Conservation (phyloP, 92 coral and sea anemone genomes). For the Siderastrea radians region DNA sequence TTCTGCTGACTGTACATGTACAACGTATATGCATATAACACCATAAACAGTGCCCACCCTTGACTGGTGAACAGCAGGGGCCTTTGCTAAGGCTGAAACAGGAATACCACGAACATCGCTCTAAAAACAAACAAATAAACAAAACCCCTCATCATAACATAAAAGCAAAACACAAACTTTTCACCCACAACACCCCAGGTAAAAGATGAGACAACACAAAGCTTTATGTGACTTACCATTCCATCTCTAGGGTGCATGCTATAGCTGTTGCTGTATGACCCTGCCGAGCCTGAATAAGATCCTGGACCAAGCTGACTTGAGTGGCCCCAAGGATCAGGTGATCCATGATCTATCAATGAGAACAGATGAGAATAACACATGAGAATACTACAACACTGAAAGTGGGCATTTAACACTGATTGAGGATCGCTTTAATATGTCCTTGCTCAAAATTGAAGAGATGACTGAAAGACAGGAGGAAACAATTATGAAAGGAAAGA, state of each 20-base stretch:
- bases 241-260: constrained; percentile 92
- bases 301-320: constrained; percentile 87
- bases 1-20: constrained; percentile 21
- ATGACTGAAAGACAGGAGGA: no score
- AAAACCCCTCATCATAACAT: constrained; percentile 60
- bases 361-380: background rate
- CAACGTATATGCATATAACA: constrained; percentile 46
- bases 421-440: no score
- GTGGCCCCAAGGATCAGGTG: constrained; percentile 99
- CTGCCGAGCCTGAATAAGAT: constrained; percentile 80
- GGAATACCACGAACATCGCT: constrained; percentile 91
- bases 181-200: constrained; percentile 25
- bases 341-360: constrained; percentile 89
- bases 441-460: no score
- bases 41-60: constrained; percentile 85
- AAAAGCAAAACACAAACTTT: constrained; percentile 23
- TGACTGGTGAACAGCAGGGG: constrained; percentile 81
- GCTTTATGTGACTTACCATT: constrained; percentile 72
- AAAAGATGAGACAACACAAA: constrained; percentile 10
- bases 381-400: background rate
- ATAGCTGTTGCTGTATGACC: constrained; percentile 86
- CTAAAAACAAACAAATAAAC: constrained; percentile 80
- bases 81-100: constrained; percentile 93
- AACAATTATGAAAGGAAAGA: no score
- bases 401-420: no score